Evolutionary conservation across 2,888 invertebrate species (phyloP), one percentile per base, ranked within the genome.

Genomic region (Vandiemenella viatica): DNA sequence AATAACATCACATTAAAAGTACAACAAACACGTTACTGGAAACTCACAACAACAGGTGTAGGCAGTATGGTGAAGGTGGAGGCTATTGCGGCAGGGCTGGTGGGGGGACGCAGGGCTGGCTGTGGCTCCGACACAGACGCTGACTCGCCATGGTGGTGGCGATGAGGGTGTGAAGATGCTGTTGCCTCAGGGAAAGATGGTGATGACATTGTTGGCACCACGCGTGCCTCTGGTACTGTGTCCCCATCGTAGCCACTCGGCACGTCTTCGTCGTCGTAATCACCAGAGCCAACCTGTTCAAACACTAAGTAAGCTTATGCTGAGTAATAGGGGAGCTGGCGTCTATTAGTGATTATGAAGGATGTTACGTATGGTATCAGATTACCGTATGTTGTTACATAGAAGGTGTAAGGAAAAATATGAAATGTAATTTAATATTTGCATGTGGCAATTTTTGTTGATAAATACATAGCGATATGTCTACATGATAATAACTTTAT

Each of bases 91-190:
- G n/a, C n/a, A n/a, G n/a, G n/a, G n/a, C n/a, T n/a, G n/a, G 37
- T 3, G 37, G 32, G 10, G 3, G 32, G 32, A 13, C 13, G 13
- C 32, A 32, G 32, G 32, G 13, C n/a, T 10, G 32, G 32, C 4
- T 32, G 13, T 2, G 20, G 18, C 5, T 46, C 46, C 2, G 18
- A 16, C 50, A 50, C 37, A 55, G 50, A 48, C 37, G 49, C 50
- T 15, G 59, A 63, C 43, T 66, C 65, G 1, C 68, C 67, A 42
- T 69, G 68, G 51, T 67, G 66, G 55, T 69, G 69, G 26, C 69
- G 60, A 53, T 67, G 68, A 3, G 66, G 65, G 51, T 68, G 67
- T 41, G 52, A 54, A 47, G 49, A 53, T 51, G 41, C 53, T 56
- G 55, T 57, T 55, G 26, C 57, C 51, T 21, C 49, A 40, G 42